phyloP scores from a whole-genome alignment of 2,113 vertebrate genomes.

The Aplodontia rufa region DNA sequence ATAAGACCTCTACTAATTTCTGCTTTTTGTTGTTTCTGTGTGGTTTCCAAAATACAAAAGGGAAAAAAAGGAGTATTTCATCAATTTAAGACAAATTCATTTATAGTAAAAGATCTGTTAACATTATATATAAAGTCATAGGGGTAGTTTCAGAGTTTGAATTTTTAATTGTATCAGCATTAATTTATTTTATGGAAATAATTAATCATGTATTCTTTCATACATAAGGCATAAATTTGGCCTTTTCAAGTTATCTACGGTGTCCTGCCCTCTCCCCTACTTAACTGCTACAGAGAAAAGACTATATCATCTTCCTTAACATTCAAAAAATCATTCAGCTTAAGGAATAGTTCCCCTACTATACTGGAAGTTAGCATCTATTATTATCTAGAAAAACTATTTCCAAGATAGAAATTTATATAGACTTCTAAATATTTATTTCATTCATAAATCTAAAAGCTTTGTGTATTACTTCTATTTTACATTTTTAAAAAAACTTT shows the following conservation, averaged over 20 bases:
- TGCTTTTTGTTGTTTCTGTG: background rate
- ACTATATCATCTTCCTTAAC: constrained; percentile 1
- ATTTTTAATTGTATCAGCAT: constrained; percentile 1
- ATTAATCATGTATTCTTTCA: background rate
- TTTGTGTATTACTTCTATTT: background rate
- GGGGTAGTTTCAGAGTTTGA: background rate
- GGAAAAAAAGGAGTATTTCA: background rate
- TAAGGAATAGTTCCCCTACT: background rate
- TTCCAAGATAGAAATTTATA: background rate
- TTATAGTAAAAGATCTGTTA: background rate
- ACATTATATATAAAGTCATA: background rate
- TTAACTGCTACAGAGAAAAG: background rate
- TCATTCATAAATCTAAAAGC: background rate
- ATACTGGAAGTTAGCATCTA: background rate
- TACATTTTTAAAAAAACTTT: background rate
- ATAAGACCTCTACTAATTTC: background rate
- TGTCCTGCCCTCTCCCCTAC: background rate
- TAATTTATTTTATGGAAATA: constrained; percentile 4
- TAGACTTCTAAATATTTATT: constrained; percentile 27
- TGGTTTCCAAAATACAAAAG: constrained; percentile 7
- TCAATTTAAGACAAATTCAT: constrained; percentile 15
- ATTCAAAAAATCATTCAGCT: constrained; percentile 34
- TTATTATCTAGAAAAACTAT: background rate
- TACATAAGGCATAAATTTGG: background rate
- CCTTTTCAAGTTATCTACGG: background rate